Evolutionary conservation across 2,888 invertebrate species (phyloP).

Genomic region (Sinhomidia bicolor): DNA sequence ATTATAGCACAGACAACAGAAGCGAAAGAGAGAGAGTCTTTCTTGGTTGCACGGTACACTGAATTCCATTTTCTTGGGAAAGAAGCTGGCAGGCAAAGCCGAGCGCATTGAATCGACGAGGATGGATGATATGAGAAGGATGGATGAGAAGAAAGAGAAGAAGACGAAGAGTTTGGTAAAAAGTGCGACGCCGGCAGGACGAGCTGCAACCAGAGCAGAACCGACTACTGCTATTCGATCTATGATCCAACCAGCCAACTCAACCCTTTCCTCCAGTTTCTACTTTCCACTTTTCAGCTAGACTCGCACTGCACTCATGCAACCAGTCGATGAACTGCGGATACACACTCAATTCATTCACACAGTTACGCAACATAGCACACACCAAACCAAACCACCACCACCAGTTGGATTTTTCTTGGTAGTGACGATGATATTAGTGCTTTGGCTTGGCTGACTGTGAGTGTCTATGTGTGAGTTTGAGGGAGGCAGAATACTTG

Average conservation of each 20-base stretch:
- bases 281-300: conserved; percentile 47
- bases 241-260: conserved; percentile 77
- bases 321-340: conserved; percentile 73
- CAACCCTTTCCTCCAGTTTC: conserved; percentile 67
- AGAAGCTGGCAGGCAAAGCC: too few species aligned
- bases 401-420: conserved; percentile 36
- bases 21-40: too few species aligned
- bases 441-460: neutral
- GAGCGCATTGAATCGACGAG: too few species aligned
- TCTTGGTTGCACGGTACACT: neutral
- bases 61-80: neutral
- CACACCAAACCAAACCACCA: conserved; percentile 1
- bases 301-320: conserved; percentile 75
- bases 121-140: too few species aligned
- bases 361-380: conserved; percentile 43
- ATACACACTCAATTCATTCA: conserved; percentile 55
- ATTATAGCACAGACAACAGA: neutral
- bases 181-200: conserved; percentile 35
- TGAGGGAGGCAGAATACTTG: neutral
- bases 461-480: neutral
- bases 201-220: conserved; percentile 54
- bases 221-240: conserved; percentile 78
- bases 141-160: neutral
- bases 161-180: conserved; percentile 37
- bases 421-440: too few species aligned